Evolutionary conservation across 1,140 invertebrate species (phyloP), one percentile per base, ranked within the genome.

Genomic region (Sinonovacula constricta): DNA sequence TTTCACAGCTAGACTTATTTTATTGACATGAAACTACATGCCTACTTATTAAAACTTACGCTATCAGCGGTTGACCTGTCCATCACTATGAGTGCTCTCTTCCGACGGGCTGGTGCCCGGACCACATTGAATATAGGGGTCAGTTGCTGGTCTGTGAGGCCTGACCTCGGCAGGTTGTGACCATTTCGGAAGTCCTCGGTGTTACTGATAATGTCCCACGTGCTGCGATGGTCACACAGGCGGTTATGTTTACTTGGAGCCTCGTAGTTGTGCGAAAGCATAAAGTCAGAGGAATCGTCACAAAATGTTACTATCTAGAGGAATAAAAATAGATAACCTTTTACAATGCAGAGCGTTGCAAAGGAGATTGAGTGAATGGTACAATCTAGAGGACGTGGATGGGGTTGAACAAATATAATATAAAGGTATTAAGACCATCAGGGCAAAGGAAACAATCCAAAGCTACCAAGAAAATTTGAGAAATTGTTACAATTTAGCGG

Each of bases 201-300:
- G 60, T 89, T 88, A 15, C 89, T 83, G 45, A 95, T 94, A 49
- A 95, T 92, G 63, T 94, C 93, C 87, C 93, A 92, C 3, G 92
- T 92, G 81, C 93, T 94, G 51, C 92, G 90, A 33, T 93, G 91
- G 63, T 92, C 88, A 85, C 94, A 95, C 24, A 94, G 88, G 10
- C 92, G 90, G 88, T 95, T 95, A 62, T 95, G 94, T 87, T 94
- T 94, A 14, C 93, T 94, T 0, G 94, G 94, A 1, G 93, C 92
- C 70, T 93, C 92, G 18, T 90, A 87, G 86, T 94, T 93, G 87
- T 95, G 94, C 92, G 2, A 75, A 82, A 18, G 5, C 31, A 26
- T 66, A 36, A 39, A 57, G 5, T 7, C 28, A 5, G 26, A 5
- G 14, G 91, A 89, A 54, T 92, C 91, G 79, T 94, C 93, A 81